Conservation (phyloP, 2,113 vertebrate species). For the Empidonax alnorum region DNA sequence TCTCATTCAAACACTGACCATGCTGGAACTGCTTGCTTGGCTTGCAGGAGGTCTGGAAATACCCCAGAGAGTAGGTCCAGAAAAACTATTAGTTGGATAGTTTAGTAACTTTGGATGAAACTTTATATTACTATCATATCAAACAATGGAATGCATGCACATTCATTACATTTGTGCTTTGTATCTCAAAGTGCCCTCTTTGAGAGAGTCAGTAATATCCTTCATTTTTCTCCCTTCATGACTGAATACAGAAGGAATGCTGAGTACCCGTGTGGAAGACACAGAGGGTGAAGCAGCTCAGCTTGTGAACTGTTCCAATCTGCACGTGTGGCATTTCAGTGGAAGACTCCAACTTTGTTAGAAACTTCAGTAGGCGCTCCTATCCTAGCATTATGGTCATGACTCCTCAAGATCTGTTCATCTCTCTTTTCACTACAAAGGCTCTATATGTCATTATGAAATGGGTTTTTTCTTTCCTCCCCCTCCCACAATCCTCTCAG, state of each 20-base stretch:
- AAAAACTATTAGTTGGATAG: neutral
- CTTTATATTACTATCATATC: neutral
- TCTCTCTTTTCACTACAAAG: neutral
- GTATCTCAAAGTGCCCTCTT: neutral
- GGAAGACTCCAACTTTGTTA: neutral
- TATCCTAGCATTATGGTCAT: neutral
- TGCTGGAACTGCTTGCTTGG: neutral
- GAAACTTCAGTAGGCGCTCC: neutral
- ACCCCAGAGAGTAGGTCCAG: neutral
- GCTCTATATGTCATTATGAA: neutral
- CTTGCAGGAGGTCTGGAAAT: neutral
- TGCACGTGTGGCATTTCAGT: neutral
- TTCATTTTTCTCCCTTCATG: neutral
- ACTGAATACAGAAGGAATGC: neutral
- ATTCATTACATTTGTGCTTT: neutral
- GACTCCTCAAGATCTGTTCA: neutral
- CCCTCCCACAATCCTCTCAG: neutral
- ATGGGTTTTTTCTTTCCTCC: fast-evolving
- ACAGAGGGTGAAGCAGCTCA: neutral
- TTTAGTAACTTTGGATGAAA: neutral
- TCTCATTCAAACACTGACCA: neutral
- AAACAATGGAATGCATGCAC: neutral
- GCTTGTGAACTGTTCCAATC: neutral
- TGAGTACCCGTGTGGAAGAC: neutral
- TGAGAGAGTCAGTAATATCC: neutral